Evolutionary conservation across 2,113 vertebrate genomes (phyloP).

Genomic region (rat (Rattus norvegicus)): DNA sequence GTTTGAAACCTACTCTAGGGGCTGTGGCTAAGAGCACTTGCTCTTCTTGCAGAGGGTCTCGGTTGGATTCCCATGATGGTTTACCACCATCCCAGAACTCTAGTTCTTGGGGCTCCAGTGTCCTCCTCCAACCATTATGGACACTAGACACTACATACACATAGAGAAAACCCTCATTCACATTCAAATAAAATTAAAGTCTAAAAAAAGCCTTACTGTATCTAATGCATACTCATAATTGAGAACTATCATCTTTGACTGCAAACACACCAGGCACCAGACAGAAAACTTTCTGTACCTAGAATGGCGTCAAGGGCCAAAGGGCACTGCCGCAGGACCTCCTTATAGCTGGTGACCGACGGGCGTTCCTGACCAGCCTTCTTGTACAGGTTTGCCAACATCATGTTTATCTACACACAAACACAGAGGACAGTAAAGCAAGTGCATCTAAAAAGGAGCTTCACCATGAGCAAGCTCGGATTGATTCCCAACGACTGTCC

Average conservation of each 20-base stretch:
- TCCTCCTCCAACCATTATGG: neutral
- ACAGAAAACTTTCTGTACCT: slow-evolving; percentile 84
- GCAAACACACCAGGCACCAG: neutral
- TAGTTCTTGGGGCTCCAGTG: neutral
- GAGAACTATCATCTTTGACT: neutral
- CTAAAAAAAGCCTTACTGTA: neutral
- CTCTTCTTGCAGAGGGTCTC: neutral
- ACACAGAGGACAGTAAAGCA: slow-evolving; percentile 23
- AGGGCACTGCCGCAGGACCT: slow-evolving; percentile 98
- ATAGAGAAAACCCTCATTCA: neutral
- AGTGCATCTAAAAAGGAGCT: neutral
- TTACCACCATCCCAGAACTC: neutral
- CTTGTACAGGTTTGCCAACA: slow-evolving; percentile 97
- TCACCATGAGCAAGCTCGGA: neutral
- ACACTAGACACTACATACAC: neutral
- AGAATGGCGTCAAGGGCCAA: slow-evolving; percentile 97
- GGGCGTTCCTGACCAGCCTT: slow-evolving; percentile 98
- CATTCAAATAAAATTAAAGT: neutral
- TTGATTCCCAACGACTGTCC: slow-evolving; percentile 19
- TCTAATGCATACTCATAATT: neutral
- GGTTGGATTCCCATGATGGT: neutral
- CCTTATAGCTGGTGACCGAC: slow-evolving; percentile 98
- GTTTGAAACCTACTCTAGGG: neutral
- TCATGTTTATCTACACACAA: slow-evolving; percentile 96
- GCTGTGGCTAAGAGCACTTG: neutral